Evolutionary conservation across 2,888 invertebrate species (phyloP).

Genomic region (Litoditis marina): DNA sequence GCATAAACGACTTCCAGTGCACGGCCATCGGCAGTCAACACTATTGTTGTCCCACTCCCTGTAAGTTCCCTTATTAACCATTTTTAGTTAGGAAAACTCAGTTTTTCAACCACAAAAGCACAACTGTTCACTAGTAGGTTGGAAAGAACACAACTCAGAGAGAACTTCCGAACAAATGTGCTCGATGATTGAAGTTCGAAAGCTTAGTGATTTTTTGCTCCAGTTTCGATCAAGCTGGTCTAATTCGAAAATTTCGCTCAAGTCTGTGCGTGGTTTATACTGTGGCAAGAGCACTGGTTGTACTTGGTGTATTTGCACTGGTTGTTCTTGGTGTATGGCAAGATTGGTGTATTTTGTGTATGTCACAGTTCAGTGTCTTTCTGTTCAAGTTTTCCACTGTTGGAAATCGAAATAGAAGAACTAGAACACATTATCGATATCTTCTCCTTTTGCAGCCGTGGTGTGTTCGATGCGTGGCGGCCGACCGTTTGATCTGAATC

Average conservation of each 20-base stretch:
- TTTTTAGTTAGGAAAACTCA: not conserved
- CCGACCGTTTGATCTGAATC: conserved; percentile 42
- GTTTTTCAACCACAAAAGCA: too few relatives aligned
- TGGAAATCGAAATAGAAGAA: too few relatives aligned
- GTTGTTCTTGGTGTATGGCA: too few relatives aligned
- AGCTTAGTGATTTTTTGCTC: not conserved
- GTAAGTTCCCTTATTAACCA: conserved; percentile 6
- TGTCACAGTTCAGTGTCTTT: too few relatives aligned
- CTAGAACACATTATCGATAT: not conserved
- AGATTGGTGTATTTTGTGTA: too few relatives aligned
- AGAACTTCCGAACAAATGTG: too few relatives aligned
- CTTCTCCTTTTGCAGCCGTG: conserved; percentile 18
- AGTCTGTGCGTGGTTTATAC: too few relatives aligned
- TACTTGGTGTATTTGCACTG: too few relatives aligned
- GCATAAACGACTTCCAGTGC: conserved; percentile 46
- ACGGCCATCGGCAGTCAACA: conserved; percentile 50
- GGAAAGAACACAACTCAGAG: not conserved
- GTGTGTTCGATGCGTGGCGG: conserved; percentile 45
- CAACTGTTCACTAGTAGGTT: not conserved
- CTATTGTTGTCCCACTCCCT: conserved; percentile 46
- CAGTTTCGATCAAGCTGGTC: too few relatives aligned
- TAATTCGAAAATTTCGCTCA: too few relatives aligned
- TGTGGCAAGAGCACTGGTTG: too few relatives aligned
- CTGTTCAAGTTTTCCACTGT: too few relatives aligned
- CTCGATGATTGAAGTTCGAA: not conserved